Base-by-base conservation (phyloP, 2,888 invertebrate species). In the Conus canariensis region DNA sequence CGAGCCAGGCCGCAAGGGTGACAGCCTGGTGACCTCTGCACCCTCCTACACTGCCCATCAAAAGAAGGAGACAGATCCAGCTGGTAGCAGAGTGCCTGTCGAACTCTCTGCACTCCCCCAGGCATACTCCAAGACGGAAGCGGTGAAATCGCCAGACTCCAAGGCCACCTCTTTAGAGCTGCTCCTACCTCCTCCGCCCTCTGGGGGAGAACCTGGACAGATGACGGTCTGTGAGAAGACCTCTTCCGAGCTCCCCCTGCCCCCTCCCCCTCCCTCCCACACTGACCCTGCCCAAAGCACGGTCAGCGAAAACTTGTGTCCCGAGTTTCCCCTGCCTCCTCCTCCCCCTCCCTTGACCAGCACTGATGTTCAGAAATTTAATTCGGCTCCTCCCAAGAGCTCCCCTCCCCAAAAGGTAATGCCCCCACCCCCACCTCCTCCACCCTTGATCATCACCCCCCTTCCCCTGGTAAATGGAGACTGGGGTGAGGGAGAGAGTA, bases 381-480 rank as follows among this genome's bases (percentile, higher is more conserved):
- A 30, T 10, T 16, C 80, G 10, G 25, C 83, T 45, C 30, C 19
- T 10, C 56, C 25, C 5, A 64, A 56, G 14, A 16, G 25, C n/a
- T 74, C 70, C 6, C 86, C 90, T 56, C 85, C 74, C 30, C 74
- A 30, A 4, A 16, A 30, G 58, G 19, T 16, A 1, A 56, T 74
- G 70, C 85, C 58, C 19, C n/a, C 45, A 16, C 90, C 82, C 22
- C 90, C 67, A 58, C 86, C 87, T 12, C 87, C 67, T 12, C 87
- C 80, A 8, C 80, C 87, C 30, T 30, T 90, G 59, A 30, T 74
- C 8, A 74, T 87, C n/a, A 87, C 87, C 30, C 87, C 87, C 25
- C 74, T 74, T 7, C 74, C 87, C 45, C 56, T 87, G 70, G 56
- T 56, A 6, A 45, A 87, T 0, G 58, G 12, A 45, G 45, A 45